Conservation (phyloP, 1,140 invertebrate species). For the Andricus grossulariae region DNA sequence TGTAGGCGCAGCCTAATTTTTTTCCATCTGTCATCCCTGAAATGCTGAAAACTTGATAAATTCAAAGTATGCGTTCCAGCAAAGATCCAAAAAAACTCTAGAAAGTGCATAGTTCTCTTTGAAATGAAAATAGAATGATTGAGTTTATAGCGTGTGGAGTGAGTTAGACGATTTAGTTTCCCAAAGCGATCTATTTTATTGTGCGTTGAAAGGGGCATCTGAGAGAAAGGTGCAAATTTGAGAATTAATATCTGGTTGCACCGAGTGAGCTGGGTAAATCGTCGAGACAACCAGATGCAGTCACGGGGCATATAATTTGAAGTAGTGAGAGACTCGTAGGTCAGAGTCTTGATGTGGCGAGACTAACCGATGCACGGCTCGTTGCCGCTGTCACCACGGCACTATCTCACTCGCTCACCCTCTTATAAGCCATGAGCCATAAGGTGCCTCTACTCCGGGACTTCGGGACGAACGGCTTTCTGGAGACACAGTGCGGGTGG, state of each 20-base stretch:
- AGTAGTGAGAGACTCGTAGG: constrained; percentile 53
- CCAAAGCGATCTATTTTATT: constrained; percentile 5
- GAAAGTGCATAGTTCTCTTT: too few relatives aligned
- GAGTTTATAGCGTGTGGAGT: not conserved
- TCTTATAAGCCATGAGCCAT: constrained; percentile 3
- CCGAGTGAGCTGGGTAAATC: not conserved
- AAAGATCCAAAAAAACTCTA: too few relatives aligned
- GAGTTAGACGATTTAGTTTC: not conserved
- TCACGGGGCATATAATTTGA: constrained; percentile 51
- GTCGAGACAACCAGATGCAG: constrained; percentile 17
- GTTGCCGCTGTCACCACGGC: constrained; percentile 71
- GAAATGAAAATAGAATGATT: not conserved
- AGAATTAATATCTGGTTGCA: constrained; percentile 8
- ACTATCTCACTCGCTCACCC: constrained; percentile 65
- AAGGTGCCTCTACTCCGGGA: not conserved
- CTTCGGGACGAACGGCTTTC: not conserved
- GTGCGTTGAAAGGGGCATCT: not conserved
- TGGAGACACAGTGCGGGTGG: constrained; percentile 11
- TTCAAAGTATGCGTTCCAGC: too few relatives aligned
- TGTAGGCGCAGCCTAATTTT: too few relatives aligned
- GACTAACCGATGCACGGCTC: constrained; percentile 74
- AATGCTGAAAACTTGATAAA: too few relatives aligned
- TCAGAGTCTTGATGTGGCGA: constrained; percentile 71
- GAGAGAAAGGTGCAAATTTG: constrained; percentile 23
- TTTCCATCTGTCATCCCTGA: too few relatives aligned